Percentiles rank a stretch among this genome's conserved stretches.
These are phyloP conservation scores for Rhinogobio ventralis DNA, from an alignment of 2,797 vertebrate genomes.

Conservation along the genomic window DNA sequence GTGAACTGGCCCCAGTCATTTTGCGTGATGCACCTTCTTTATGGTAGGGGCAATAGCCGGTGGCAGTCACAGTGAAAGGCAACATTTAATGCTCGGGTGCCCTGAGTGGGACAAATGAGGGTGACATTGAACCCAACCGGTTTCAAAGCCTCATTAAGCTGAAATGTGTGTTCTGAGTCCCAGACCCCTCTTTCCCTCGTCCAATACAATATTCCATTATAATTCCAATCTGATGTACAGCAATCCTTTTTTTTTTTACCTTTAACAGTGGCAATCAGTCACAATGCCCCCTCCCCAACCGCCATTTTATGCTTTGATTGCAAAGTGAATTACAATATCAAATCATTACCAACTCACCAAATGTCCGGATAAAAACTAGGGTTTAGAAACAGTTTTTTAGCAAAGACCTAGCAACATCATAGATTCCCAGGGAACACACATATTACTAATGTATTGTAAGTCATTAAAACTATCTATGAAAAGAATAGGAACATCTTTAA, in stretches of 20 bases:
- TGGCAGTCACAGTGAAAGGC: constrained; percentile 24
- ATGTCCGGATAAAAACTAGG: neutral
- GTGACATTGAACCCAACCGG: constrained; percentile 53
- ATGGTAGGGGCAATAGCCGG: constrained; percentile 16
- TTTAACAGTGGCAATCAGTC: constrained; percentile 29
- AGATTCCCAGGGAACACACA: neutral
- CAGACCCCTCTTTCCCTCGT: neutral
- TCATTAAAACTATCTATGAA: too few species aligned
- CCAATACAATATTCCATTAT: constrained; percentile 13
- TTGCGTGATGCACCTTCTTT: constrained; percentile 9
- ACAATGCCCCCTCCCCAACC: neutral
- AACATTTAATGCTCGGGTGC: constrained; percentile 43
- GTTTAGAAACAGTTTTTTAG: neutral
- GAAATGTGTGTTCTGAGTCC: constrained; percentile 35
- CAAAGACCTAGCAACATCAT: neutral
- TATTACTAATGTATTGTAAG: too few species aligned
- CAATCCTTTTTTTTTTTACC: constrained; percentile 3
- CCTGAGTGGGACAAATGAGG: constrained; percentile 53
- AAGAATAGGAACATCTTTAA: neutral
- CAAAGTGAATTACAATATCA: neutral
- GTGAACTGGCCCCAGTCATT: neutral
- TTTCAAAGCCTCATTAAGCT: constrained; percentile 45
- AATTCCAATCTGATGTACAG: constrained; percentile 14
- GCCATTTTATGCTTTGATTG: constrained; percentile 4
- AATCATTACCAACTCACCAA: neutral